Evolutionary conservation across 2,888 invertebrate genomes (phyloP).

Genomic region (Thumatha senex): DNA sequence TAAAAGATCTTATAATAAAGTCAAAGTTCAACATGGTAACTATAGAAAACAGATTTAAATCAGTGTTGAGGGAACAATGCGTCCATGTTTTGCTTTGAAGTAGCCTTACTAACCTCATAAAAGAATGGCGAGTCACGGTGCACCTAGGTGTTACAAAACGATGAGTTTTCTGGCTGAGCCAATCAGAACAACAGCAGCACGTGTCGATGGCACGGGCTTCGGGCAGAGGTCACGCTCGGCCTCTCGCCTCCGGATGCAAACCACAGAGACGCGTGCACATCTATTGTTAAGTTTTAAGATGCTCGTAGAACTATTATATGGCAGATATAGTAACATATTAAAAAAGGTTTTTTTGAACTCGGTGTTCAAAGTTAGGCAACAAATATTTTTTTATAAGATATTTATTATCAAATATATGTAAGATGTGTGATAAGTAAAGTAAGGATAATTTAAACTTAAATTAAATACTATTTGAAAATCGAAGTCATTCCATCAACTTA

Average conservation of each 20-base stretch:
- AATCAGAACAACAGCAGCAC: conserved; percentile 72
- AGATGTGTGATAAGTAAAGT: no score
- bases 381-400: no score
- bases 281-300: conserved; percentile 41
- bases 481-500: conserved; percentile 31
- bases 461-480: not conserved
- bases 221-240: conserved; percentile 67
- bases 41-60: conserved; percentile 23
- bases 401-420: no score
- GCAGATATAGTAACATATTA: conserved; percentile 14
- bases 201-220: conserved; percentile 56
- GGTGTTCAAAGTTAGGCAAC: no score
- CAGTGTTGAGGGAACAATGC: conserved; percentile 28
- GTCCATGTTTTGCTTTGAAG: conserved; percentile 33
- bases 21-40: conserved; percentile 19
- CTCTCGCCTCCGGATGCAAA: conserved; percentile 56
- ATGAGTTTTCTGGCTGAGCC: conserved; percentile 61
- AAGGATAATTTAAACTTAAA: no score
- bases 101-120: conserved; percentile 15
- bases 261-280: conserved; percentile 34
- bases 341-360: no score
- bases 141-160: conserved; percentile 40
- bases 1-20: conserved; percentile 18
- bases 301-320: conserved; percentile 35
- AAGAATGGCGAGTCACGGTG: conserved; percentile 26